Evolutionary conservation across 2,888 invertebrate species (phyloP), one percentile per base, ranked within the genome.

Genomic region (Notodonta dromedarius): DNA sequence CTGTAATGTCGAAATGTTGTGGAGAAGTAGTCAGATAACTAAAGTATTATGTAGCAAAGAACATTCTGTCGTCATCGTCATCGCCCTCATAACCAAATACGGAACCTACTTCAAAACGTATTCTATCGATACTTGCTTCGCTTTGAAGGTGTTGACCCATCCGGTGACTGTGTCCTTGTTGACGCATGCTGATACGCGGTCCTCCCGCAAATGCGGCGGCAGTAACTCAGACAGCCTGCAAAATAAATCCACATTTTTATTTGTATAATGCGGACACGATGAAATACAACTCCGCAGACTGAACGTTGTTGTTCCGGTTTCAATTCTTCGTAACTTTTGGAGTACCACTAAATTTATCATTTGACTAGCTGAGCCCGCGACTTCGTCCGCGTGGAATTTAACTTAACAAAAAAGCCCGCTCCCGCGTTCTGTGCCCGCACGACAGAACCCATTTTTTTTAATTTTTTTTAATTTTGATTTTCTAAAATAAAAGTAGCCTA

Each of bases 101-200:
- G 24, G 4, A 6, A 35, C 35, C 35, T 35, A 35, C 4, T 35
- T 7, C 4, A 35, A 35, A 1, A 35, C 6, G 44, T 9, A 4
- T 13, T 44, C 2, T 11, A 44, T 44, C 42, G 40, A 56, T 53
- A 82, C 85, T 83, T 84, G 95, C 96, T 94, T 95, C 5, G 96
- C 90, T 84, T 96, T 95, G 71, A 95, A 95, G 0, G 95, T 95
- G 88, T 97, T 97, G 12, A 97, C 95, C 97, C 97, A 97, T 67
- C 97, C 97, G 0, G 96, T 96, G 2, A 97, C 95, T 0, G 94
- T 90, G 40, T 94, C 85, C 69, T 93, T 88, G 72, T 91, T 84
- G 42, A 90, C 85, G 59, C 95, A 94, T 59, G 95, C 94, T 0
- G 94, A 94, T 39, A 96, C 94, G 62, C 95, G 94, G 60, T 96